Evolutionary conservation across 2,113 vertebrate species (phyloP).

Genomic region (Corythornis cristatus): DNA sequence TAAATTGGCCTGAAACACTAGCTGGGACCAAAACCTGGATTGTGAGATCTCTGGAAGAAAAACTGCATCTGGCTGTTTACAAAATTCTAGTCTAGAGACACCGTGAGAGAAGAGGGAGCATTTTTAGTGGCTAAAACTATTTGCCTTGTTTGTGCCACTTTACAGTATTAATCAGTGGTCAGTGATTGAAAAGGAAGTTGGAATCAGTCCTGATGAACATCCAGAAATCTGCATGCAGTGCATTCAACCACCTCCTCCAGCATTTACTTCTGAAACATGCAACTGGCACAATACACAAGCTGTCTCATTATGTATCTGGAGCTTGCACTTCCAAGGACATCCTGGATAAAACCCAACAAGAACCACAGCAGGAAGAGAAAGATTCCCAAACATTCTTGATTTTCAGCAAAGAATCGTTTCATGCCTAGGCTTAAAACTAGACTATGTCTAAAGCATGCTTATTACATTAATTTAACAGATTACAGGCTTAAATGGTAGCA

Average conservation of each 20-base stretch:
- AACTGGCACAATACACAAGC: constrained; percentile 4
- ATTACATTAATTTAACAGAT: neutral
- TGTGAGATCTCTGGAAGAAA: constrained; percentile 45
- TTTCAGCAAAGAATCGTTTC: neutral
- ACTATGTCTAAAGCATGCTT: neutral
- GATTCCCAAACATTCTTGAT: neutral
- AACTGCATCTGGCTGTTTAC: constrained; percentile 33
- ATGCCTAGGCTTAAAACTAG: neutral
- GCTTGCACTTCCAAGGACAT: constrained; percentile 20
- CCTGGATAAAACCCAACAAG: neutral
- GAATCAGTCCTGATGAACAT: neutral
- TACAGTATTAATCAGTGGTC: neutral
- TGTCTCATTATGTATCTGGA: neutral
- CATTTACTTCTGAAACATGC: constrained; percentile 12
- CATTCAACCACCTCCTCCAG: neutral
- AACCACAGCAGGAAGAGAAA: neutral
- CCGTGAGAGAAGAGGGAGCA: neutral
- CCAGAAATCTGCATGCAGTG: neutral
- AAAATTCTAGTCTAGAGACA: constrained; percentile 33
- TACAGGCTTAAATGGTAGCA: constrained; percentile 20
- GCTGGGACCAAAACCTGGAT: constrained; percentile 6
- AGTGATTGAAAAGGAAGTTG: neutral
- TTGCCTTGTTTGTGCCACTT: constrained; percentile 17
- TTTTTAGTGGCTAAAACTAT: constrained; percentile 22
- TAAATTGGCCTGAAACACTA: constrained; percentile 40